A percentile compares a stretch with the other conserved stretches of the same genome.
Evolutionary conservation across 2,113 vertebrate genomes (phyloP).

Genomic region (Tichodroma muraria): DNA sequence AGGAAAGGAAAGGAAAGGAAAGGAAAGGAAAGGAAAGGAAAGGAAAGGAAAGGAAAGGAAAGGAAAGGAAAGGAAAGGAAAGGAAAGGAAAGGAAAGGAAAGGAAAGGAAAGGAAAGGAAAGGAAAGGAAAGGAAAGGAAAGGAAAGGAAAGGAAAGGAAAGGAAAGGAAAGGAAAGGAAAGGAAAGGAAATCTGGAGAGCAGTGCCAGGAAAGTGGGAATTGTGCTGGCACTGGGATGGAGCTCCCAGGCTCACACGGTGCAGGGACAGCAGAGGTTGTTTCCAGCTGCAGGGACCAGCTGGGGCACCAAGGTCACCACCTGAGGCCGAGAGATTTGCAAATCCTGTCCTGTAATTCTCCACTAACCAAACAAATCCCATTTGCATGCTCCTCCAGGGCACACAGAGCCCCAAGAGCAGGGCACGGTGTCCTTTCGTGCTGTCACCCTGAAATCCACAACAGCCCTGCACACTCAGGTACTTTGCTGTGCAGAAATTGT

Average conservation of each 20-base stretch:
- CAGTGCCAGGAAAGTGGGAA: background rate
- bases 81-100: no score
- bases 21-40: no score
- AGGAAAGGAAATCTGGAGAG: background rate
- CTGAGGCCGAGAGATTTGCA: background rate
- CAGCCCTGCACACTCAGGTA: background rate
- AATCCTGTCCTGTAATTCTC: background rate
- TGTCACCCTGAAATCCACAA: background rate
- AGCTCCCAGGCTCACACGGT: background rate
- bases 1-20: no score
- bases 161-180: no score
- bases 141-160: no score
- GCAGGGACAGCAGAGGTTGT: background rate
- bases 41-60: no score
- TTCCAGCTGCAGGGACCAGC: background rate
- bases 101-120: no score
- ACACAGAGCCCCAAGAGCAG: background rate
- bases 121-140: no score
- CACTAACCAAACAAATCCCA: background rate
- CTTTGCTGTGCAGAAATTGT: fast-evolving
- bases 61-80: no score
- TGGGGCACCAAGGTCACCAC: background rate
- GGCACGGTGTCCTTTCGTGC: background rate
- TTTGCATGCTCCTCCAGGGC: background rate
- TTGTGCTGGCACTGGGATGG: background rate